A percentile compares a stretch with the other conserved stretches of the same genome.
Evolutionary conservation across 30 jellyfish, hydroid and myxozoan species (phyloP).

Genomic region (Rhopilema esculentum): DNA sequence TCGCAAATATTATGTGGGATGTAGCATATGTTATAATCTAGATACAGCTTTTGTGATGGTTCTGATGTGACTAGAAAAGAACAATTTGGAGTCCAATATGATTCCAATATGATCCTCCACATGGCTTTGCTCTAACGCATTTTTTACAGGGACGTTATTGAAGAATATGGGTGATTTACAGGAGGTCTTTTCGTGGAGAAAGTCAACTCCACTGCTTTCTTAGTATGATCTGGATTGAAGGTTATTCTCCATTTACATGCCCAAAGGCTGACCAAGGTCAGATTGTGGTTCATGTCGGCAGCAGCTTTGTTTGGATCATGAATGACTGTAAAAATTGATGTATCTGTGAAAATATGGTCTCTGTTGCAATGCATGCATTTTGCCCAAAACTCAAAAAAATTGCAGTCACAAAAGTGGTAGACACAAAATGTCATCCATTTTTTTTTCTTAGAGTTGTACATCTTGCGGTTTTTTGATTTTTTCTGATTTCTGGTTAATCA

Average conservation of each 20-base stretch:
- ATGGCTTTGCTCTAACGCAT: no score
- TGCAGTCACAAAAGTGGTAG: background rate
- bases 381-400: background rate
- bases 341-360: constrained; percentile 1
- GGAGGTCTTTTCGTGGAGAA: no score
- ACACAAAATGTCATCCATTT: background rate
- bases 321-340: constrained; percentile 39
- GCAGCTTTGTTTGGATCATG: constrained; percentile 47
- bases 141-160: no score
- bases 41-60: background rate
- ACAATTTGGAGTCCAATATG: background rate
- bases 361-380: constrained; percentile 3
- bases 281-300: constrained; percentile 38
- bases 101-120: no score
- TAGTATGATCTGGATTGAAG: constrained; percentile 22
- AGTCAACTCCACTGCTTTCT: background rate
- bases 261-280: constrained; percentile 50
- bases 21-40: constrained; percentile 9
- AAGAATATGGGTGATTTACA: no score
- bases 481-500: no score
- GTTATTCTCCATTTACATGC: constrained; percentile 42
- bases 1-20: constrained; percentile 10
- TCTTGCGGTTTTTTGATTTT: no score
- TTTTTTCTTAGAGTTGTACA: background rate
- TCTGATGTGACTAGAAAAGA: constrained; percentile 2